Percentiles rank a stretch among this genome's conserved stretches.
phyloP scores from a whole-genome alignment of 1,140 invertebrate genomes.

The Drosophila repletoides region DNA sequence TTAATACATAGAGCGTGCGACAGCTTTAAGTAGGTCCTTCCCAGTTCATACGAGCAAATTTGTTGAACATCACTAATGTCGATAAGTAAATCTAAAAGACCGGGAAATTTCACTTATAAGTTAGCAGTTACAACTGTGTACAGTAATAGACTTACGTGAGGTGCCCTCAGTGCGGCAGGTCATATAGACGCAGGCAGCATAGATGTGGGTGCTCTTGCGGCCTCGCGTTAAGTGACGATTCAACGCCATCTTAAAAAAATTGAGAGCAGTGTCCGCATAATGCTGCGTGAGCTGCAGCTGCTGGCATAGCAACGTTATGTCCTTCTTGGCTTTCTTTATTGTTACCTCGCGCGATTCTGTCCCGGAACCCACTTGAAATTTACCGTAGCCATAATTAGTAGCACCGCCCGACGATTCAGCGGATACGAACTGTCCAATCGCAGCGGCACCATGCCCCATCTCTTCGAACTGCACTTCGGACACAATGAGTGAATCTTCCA shows the following conservation, averaged over 20 bases:
- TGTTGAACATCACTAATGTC: slow-evolving; percentile 98
- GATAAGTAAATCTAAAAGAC: slow-evolving; percentile 92
- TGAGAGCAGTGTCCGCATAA: slow-evolving; percentile 95
- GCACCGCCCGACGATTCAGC: slow-evolving; percentile 92
- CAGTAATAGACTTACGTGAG: slow-evolving; percentile 88
- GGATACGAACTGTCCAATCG: slow-evolving; percentile 96
- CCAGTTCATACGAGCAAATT: slow-evolving; percentile 97
- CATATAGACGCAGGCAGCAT: slow-evolving; percentile 98
- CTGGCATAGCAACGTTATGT: slow-evolving; percentile 90
- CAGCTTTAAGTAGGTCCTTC: slow-evolving; percentile 94
- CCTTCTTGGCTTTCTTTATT: slow-evolving; percentile 92
- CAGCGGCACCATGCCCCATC: slow-evolving; percentile 92
- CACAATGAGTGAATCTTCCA: slow-evolving; percentile 98
- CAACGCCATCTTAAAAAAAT: slow-evolving; percentile 99
- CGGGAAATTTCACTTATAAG: not conserved
- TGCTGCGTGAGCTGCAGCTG: slow-evolving; percentile 93
- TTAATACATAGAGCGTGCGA: slow-evolving; percentile 95
- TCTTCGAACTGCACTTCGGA: slow-evolving; percentile 98
- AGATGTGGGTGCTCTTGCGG: slow-evolving; percentile 93
- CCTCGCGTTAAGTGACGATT: slow-evolving; percentile 94
- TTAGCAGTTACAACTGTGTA: not conserved
- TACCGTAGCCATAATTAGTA: slow-evolving; percentile 88
- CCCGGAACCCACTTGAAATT: slow-evolving; percentile 91
- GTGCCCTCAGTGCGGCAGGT: slow-evolving; percentile 97
- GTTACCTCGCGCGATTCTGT: slow-evolving; percentile 96